Conservation (phyloP, 2,113 vertebrate species). For the Psittacula cyanocephala region DNA sequence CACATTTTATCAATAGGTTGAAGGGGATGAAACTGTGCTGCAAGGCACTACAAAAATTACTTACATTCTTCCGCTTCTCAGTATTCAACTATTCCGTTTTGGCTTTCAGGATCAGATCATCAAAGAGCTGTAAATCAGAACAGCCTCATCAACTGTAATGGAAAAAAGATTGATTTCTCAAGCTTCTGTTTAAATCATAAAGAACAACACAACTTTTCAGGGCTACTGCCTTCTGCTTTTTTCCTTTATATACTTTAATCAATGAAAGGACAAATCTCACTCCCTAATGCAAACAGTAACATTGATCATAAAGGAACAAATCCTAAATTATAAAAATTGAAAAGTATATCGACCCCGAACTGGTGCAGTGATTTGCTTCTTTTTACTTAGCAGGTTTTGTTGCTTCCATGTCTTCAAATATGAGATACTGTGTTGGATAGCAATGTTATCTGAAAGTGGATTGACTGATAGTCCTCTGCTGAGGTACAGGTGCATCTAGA, state of each 20-base stretch:
- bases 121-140: not conserved
- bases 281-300: not conserved
- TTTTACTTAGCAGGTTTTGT: not conserved
- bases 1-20: not conserved
- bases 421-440: not conserved
- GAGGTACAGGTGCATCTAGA: not conserved
- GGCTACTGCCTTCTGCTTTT: not conserved
- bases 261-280: not conserved
- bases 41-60: not conserved
- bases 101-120: not conserved
- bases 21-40: not conserved
- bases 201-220: not conserved
- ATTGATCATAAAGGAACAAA: not conserved
- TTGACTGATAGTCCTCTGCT: not conserved
- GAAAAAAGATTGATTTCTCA: not conserved
- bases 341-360: not conserved
- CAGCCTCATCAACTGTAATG: not conserved
- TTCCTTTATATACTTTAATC: not conserved
- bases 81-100: not conserved
- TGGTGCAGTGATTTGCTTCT: not conserved
- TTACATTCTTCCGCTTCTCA: not conserved
- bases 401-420: not conserved
- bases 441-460: not conserved
- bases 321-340: not conserved
- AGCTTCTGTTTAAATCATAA: not conserved